Evolutionary conservation across 2,888 invertebrate genomes (phyloP).

Genomic region (Plebejus melissa): DNA sequence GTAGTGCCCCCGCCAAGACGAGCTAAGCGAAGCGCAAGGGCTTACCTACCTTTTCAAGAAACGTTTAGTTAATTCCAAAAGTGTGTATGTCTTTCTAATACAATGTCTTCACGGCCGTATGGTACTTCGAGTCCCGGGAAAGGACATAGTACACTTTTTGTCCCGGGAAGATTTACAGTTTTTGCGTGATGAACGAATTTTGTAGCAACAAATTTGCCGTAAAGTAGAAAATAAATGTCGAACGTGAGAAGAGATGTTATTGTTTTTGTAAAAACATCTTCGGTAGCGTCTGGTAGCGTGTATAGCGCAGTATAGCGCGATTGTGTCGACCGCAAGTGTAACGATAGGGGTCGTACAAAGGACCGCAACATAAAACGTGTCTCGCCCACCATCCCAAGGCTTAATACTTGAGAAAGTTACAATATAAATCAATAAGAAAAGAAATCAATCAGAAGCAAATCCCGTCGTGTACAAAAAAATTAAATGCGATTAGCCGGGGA

Average conservation of each 20-base stretch:
- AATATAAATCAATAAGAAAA: neutral
- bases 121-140: too few relatives aligned
- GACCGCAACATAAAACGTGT: constrained; percentile 13
- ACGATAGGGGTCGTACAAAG: neutral
- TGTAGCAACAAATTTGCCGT: neutral
- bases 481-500: neutral
- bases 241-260: too few relatives aligned
- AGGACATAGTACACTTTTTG: neutral
- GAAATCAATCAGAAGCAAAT: neutral
- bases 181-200: neutral
- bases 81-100: too few relatives aligned
- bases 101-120: too few relatives aligned
- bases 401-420: neutral
- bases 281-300: neutral
- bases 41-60: too few relatives aligned
- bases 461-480: neutral
- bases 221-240: neutral
- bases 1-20: too few relatives aligned
- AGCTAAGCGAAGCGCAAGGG: too few relatives aligned
- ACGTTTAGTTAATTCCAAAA: too few relatives aligned
- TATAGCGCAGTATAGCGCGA: neutral
- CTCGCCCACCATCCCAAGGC: neutral
- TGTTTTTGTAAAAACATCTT: neutral
- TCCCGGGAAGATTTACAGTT: neutral
- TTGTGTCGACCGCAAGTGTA: neutral